Conservation (phyloP, 1,140 invertebrate genomes). For the Bathynomus jamesi region DNA sequence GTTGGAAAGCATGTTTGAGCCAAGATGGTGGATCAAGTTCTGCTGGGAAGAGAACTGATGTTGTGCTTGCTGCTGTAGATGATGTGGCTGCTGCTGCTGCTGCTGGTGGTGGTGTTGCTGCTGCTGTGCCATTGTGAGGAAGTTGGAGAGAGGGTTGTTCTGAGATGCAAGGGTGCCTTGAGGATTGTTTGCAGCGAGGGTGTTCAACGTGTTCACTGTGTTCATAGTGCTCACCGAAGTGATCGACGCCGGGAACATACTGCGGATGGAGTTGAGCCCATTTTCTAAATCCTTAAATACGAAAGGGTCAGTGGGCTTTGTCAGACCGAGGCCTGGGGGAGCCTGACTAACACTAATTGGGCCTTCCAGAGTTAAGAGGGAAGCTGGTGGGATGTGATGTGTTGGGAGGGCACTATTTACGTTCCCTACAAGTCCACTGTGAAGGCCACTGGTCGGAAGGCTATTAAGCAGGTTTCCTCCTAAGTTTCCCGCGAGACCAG, state of each 20-base stretch:
- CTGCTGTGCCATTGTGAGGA: conserved; percentile 30
- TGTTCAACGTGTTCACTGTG: conserved; percentile 31
- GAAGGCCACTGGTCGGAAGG: conserved; percentile 6
- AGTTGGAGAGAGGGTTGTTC: conserved; percentile 33
- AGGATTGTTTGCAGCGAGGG: conserved; percentile 21
- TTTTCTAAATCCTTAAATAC: conserved; percentile 34
- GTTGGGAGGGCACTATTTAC: conserved; percentile 7
- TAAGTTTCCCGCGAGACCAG: conserved; percentile 25
- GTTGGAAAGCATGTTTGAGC: conserved; percentile 27
- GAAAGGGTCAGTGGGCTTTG: conserved; percentile 25
- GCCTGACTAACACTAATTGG: conserved; percentile 24
- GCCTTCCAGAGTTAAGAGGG: conserved; percentile 22
- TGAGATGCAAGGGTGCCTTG: conserved; percentile 2
- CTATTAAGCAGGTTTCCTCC: conserved; percentile 22
- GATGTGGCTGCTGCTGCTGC: conserved; percentile 20
- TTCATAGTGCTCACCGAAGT: conserved; percentile 34
- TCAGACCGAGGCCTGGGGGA: conserved; percentile 30
- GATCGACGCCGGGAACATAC: conserved; percentile 23
- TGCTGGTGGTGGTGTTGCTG: conserved; percentile 31
- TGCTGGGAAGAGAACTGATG: conserved; percentile 29
- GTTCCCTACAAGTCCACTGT: conserved; percentile 5
- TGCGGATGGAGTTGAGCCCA: conserved; percentile 17
- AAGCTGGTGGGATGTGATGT: conserved; percentile 20
- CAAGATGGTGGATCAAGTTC: conserved; percentile 31
- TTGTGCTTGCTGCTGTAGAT: conserved; percentile 22